Base-by-base conservation (phyloP, 2,113 vertebrate species). In the Microcebus lehilahytsara region DNA sequence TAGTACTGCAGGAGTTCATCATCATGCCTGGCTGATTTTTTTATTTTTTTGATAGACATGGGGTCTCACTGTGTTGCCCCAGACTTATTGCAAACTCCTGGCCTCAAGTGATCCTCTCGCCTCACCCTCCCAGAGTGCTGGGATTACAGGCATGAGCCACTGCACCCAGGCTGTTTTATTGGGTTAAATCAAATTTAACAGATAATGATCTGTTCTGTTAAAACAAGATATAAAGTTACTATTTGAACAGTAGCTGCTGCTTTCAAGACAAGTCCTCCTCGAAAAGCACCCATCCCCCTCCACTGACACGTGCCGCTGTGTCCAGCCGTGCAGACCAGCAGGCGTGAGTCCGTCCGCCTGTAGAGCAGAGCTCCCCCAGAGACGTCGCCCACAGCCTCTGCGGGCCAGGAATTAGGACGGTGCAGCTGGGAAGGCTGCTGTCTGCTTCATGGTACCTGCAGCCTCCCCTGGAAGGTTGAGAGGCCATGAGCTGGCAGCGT, bases 231-330 rank as follows among this genome's bases (percentile, higher is more conserved):
- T 77, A 60, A 11, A 56, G 32, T 88, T 49, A 3, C 2, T 46
- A 3, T n/a, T 14, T 23, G 51, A 20, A 37, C 62, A 58, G 34
- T 2, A 58, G 58, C 34, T 46, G 51, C 53, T 49, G 1, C 80
- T 60, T 80, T 81, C 34, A 20, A 56, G 32, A n/a, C 53, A 46
- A 27, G 42, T 78, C 0, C 23, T 71, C 25, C 58, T 17, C 8
- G 13, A 0, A n/a, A 85, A 58, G 60, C 4, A 1, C 37, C 23
- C 0, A 0, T 46, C 51, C 25, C n/a, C 74, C 4, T 20, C 3
- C 3, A 0, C 9, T 9, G 25, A 0, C 7, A 0, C 22, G 10
- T 17, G n/a, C 42, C 3, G 0, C 17, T 8, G 34, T 91, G 23
- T 16, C 75, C 4, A 0, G 27, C 14, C 67, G 3, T 32, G 23